Percentiles rank a stretch among this genome's conserved stretches.
Evolutionary conservation across 1,140 invertebrate genomes (phyloP).

Genomic region (Pogonomyrmex barbatus): DNA sequence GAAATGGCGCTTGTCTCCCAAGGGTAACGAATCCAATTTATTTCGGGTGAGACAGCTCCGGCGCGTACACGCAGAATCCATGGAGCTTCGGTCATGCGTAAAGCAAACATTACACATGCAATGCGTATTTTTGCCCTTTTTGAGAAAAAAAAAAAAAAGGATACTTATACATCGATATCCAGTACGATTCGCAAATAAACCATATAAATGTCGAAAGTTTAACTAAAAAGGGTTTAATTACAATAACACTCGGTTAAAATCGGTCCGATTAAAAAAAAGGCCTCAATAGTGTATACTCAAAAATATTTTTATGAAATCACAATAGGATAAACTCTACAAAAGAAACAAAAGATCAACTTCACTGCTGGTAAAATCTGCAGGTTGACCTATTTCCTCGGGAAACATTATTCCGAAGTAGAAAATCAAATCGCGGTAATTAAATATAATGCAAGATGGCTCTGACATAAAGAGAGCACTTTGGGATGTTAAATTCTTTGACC

Average conservation of each 20-base stretch:
- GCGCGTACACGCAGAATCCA: neutral
- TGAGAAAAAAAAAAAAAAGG: neutral
- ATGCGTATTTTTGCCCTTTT: neutral
- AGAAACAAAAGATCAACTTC: slow-evolving; percentile 8
- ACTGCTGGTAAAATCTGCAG: neutral
- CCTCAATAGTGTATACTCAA: neutral
- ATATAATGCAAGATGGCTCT: slow-evolving; percentile 13
- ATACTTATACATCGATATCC: neutral
- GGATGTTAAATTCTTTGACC: slow-evolving; percentile 11
- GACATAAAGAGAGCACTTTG: neutral
- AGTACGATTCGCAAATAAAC: neutral
- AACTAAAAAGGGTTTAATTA: neutral
- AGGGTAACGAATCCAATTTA: slow-evolving; percentile 40
- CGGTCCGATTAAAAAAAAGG: neutral
- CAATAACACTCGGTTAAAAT: no score
- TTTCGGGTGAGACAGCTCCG: neutral
- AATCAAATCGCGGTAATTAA: slow-evolving; percentile 47
- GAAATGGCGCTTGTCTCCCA: slow-evolving; percentile 35
- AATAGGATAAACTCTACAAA: neutral
- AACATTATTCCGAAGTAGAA: slow-evolving; percentile 39
- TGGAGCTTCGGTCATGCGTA: neutral
- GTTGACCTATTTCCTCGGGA: slow-evolving; percentile 31
- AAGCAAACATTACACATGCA: neutral
- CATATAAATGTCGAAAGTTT: slow-evolving; percentile 15
- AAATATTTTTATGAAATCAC: neutral